Base-by-base conservation (phyloP, 2,888 invertebrate species). In the Venusia cambrica region DNA sequence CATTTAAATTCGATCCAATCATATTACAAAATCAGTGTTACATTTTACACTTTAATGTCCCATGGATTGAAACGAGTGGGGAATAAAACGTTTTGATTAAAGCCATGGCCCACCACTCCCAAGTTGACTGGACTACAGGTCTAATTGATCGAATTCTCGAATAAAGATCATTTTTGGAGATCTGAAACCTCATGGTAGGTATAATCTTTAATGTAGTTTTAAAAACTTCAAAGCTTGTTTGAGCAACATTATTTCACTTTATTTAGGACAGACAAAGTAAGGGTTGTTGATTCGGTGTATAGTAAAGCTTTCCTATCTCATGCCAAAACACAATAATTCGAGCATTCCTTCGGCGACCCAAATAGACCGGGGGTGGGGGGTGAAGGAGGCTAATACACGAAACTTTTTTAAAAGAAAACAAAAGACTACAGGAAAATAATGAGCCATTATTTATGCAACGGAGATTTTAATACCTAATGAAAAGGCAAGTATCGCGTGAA, bases 391-490 rank as follows among this genome's bases (percentile, higher is more conserved):
- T n/a, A n/a, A 35, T 26, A 39, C 30, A 34, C 28, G 22, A 35
- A 40, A 32, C 40, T 35, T 40, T 33, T 36, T 39, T 26, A 32
- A 40, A 40, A 37, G 37, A 37, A 42, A 48, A 45, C 51, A 45
- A 45, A 41, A 45, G 40, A 43, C 32, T 34, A 30, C 29, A 34
- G 10, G 35, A 41, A 46, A 48, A 52, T 52, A 53, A 53, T 52
- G 50, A 54, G 38, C 48, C 38, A 55, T 59, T 54, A 62, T 52
- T 57, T 55, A 52, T 55, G 51, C 51, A 54, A 50, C 48, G 50
- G 41, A 52, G 52, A 56, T 57, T 52, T 52, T 49, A 54, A 54
- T 45, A 56, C 38, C 48, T 57, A 57, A 65, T 62, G 60, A 56
- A 61, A 40, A 62, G 53, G 51, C 51, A 47, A 49, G 47, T 47